Base-by-base conservation (phyloP, 1,140 invertebrate species). In the Mamestra configurata region DNA sequence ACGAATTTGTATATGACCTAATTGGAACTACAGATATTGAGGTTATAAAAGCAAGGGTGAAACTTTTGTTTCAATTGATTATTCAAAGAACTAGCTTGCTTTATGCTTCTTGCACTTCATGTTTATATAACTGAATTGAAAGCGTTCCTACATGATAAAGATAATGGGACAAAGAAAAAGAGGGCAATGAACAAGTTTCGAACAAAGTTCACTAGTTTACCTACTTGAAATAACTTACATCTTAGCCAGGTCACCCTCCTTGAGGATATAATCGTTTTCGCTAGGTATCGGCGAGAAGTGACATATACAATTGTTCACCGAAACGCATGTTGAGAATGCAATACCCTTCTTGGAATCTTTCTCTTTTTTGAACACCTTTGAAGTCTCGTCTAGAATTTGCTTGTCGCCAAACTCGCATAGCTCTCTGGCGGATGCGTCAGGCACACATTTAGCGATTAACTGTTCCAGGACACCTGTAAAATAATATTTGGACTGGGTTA, bases 241-340 rank as follows among this genome's bases (percentile, higher is more conserved):
- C 97, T 99, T 99, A 77, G 99, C 98, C 86, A 99, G 95, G 96
- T 99, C 99, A 49, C 98, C 99, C 89, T 98, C 97, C 94, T 99
- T 98, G 18, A 99, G 93, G 72, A 97, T 96, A 81, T 98, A 97
- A 95, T 99, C 98, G 57, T 97, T 96, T 95, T 99, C 99, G 95
- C 97, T 98, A 81, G 97, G 97, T 68, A 99, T 97, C 18, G 99
- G 99, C 57, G 99, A 99, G 94, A 98, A 99, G 92, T 99, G 99
- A 93, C 99, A 99, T 92, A 99, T 99, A 95, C 99, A 99, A 95
- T 99, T 99, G 95, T 99, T 99, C 10, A 99, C 97, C 24, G 99
- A 99, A 79, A 99, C 96, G 96, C 99, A 99, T 43, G 99, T 99
- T 49, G 99, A 99, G 95, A 99, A 99, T 49, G 99, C 99, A 90